Evolutionary conservation across 2,797 vertebrate species (phyloP).

Genomic region (Argyrosomus regius): DNA sequence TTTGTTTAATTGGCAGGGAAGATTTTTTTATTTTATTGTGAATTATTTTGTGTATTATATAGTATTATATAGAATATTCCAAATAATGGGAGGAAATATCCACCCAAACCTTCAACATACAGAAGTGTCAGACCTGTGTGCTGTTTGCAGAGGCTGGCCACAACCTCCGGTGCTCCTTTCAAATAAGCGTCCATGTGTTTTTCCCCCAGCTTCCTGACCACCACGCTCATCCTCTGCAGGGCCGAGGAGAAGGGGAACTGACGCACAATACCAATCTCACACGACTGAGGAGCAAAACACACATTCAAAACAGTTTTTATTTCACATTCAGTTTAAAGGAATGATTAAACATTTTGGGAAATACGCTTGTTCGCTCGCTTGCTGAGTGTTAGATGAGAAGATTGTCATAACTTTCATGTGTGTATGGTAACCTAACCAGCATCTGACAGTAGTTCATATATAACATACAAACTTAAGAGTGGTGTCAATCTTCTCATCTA

Average conservation of each 20-base stretch:
- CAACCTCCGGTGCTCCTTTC: slow-evolving; percentile 96
- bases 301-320: neutral
- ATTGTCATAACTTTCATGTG: neutral
- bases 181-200: slow-evolving; percentile 95
- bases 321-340: neutral
- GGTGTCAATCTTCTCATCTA: neutral
- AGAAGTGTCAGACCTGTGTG: slow-evolving; percentile 88
- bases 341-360: neutral
- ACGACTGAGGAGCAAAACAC: slow-evolving; percentile 69
- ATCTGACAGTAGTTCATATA: neutral
- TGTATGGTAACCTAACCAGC: neutral
- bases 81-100: neutral
- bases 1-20: neutral
- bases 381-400: neutral
- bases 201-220: slow-evolving; percentile 90
- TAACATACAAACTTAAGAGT: neutral
- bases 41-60: neutral
- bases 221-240: slow-evolving; percentile 96
- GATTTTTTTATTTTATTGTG: neutral
- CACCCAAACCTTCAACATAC: neutral
- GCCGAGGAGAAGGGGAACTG: slow-evolving; percentile 97
- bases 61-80: neutral
- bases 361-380: neutral
- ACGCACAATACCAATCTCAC: slow-evolving; percentile 95
- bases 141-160: slow-evolving; percentile 91